These are phyloP conservation scores for Paguma larvata DNA, from an alignment of 2,797 vertebrate species.

Conservation along the genomic window DNA sequence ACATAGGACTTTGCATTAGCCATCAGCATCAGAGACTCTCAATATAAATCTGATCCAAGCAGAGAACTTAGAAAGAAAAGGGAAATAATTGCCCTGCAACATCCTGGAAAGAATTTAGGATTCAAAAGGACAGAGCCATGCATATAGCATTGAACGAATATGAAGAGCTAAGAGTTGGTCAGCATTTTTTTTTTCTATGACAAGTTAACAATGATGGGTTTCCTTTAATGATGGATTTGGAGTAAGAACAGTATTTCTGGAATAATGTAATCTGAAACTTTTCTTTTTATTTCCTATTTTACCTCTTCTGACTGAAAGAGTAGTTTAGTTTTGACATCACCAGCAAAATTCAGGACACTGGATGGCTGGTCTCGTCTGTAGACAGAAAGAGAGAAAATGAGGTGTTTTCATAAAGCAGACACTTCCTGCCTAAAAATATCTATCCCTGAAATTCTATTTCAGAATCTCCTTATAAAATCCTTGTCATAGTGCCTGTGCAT, in stretches of 20 bases:
- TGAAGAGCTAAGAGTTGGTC: not conserved
- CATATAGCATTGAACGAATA: not conserved
- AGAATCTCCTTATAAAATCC: not conserved
- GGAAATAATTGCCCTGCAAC: not conserved
- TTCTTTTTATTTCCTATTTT: conserved; percentile 7
- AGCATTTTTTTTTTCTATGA: not conserved
- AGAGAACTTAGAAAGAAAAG: not conserved
- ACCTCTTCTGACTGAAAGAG: not conserved
- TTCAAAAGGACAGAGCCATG: not conserved
- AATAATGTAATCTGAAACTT: not conserved
- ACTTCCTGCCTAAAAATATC: not conserved
- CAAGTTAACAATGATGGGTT: not conserved
- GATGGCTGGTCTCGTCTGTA: not conserved
- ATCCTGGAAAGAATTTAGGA: not conserved
- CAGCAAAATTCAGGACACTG: not conserved
- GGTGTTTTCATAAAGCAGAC: conserved; percentile 31
- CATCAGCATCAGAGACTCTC: not conserved
- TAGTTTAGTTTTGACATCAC: not conserved
- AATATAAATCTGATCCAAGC: not conserved
- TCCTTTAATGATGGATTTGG: not conserved
- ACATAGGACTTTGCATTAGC: not conserved
- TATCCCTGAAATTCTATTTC: not conserved
- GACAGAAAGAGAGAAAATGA: not conserved
- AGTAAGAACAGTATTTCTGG: not conserved
- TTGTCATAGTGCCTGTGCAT: not conserved